phyloP scores from a whole-genome alignment of 2,888 invertebrate genomes.

The Chrysodeixis includens region DNA sequence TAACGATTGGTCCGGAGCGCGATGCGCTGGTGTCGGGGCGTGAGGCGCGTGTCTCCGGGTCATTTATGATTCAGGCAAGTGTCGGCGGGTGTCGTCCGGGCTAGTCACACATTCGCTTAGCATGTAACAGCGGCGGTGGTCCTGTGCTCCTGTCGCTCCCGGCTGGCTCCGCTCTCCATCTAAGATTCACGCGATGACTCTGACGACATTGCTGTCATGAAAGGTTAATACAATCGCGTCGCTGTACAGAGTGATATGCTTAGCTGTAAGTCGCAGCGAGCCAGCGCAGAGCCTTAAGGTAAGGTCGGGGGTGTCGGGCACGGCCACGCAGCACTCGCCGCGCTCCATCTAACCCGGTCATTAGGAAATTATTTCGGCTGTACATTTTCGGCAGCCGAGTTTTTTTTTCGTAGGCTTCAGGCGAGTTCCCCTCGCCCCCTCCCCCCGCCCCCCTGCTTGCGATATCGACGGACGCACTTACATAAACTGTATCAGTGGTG shows the following conservation, averaged over 20 bases:
- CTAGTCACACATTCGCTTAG: conserved; percentile 32
- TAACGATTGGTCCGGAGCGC: background rate
- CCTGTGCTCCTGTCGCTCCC: conserved; percentile 1
- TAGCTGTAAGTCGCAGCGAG: conserved; percentile 49
- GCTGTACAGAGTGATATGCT: conserved; percentile 32
- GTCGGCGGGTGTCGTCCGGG: conserved; percentile 13
- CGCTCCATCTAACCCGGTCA: conserved; percentile 19
- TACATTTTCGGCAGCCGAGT: conserved; percentile 9
- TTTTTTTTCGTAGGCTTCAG: conserved; percentile 21
- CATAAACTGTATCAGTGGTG: conserved; percentile 63
- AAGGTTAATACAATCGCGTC: conserved; percentile 50
- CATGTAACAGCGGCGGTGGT: conserved; percentile 11
- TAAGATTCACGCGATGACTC: conserved; percentile 47
- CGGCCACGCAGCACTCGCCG: conserved; percentile 20
- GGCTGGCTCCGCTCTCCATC: conserved; percentile 23
- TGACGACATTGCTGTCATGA: conserved; percentile 31
- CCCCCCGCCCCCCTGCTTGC: conserved; percentile 50
- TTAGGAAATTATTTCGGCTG: background rate
- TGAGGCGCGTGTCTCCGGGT: background rate
- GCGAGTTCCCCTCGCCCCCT: conserved; percentile 25
- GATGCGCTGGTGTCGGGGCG: background rate
- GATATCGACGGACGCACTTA: conserved; percentile 69
- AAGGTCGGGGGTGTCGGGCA: conserved; percentile 19
- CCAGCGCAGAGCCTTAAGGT: conserved; percentile 56
- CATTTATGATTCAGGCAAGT: background rate